A percentile compares a stretch with the other conserved stretches of the same genome.
phyloP scores from a whole-genome alignment of 2,888 invertebrate genomes.

The Ophion costatus region DNA sequence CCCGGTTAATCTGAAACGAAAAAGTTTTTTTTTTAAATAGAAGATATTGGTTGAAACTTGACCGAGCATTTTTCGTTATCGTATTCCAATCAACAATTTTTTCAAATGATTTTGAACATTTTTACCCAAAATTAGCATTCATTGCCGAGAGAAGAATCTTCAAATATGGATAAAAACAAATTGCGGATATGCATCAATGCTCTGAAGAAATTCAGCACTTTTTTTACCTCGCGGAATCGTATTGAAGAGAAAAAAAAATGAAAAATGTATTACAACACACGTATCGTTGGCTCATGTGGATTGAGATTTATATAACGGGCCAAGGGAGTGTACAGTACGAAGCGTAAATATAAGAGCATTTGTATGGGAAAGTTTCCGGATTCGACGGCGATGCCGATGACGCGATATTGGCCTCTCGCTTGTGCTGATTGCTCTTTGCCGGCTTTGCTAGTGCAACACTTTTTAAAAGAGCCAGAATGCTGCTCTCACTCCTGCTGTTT shows the following conservation, averaged over 20 bases:
- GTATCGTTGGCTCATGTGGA: neutral
- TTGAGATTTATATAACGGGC: constrained; percentile 31
- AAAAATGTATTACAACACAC: neutral
- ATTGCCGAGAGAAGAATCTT: too few species aligned
- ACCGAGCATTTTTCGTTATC: too few species aligned
- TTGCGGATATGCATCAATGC: neutral
- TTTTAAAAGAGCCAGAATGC: constrained; percentile 33
- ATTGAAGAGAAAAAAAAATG: neutral
- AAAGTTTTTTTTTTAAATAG: too few species aligned
- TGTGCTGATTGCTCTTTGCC: constrained; percentile 43
- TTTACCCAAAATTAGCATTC: too few species aligned
- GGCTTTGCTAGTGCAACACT: constrained; percentile 47
- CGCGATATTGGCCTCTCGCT: constrained; percentile 37
- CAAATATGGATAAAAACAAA: neutral
- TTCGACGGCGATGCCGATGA: constrained; percentile 43
- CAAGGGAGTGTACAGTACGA: constrained; percentile 11
- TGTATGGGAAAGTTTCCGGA: constrained; percentile 60
- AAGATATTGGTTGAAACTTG: too few species aligned
- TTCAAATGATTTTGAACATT: too few species aligned
- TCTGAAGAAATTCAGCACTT: neutral
- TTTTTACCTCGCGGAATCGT: neutral
- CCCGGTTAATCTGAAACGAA: too few species aligned
- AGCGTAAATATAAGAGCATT: constrained; percentile 19
- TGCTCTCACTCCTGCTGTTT: constrained; percentile 27
- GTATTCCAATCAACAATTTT: too few species aligned